Evolutionary conservation across 2,113 vertebrate species (phyloP).

Genomic region (Pandion haliaetus): DNA sequence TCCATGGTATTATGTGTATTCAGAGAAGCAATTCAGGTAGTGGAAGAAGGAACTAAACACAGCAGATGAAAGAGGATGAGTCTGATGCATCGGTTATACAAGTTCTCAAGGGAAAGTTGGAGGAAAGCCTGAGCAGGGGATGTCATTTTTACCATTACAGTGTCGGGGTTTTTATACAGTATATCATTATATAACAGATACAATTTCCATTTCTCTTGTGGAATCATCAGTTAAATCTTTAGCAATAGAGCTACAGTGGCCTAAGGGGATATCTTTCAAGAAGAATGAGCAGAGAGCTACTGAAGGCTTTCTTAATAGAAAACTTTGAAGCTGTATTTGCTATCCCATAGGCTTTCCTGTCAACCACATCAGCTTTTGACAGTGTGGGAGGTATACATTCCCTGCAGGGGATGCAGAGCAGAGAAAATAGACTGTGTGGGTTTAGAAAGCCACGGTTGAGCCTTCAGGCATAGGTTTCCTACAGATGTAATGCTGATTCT

Average conservation of each 20-base stretch:
- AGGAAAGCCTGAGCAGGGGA: not conserved
- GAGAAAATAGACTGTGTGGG: slow-evolving; percentile 28
- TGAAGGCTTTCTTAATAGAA: slow-evolving; percentile 39
- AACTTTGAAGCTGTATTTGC: slow-evolving; percentile 34
- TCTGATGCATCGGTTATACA: not conserved
- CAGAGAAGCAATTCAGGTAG: not conserved
- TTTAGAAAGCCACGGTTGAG: not conserved
- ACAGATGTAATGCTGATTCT: slow-evolving; percentile 18
- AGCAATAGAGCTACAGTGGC: not conserved
- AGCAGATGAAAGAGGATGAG: not conserved
- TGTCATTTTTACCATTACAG: not conserved
- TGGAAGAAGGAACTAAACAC: not conserved
- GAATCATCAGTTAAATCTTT: slow-evolving; percentile 37
- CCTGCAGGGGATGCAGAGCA: not conserved
- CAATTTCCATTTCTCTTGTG: slow-evolving; percentile 7
- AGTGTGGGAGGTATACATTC: slow-evolving; percentile 24
- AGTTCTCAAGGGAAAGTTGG: not conserved
- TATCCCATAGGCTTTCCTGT: slow-evolving; percentile 48
- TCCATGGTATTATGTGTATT: not conserved
- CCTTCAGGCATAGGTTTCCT: slow-evolving; percentile 1
- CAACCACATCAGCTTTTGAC: slow-evolving; percentile 6
- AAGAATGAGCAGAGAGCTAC: slow-evolving; percentile 8
- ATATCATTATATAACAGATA: not conserved
- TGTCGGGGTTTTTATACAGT: not conserved
- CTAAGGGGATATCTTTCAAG: slow-evolving; percentile 44